phyloP scores from a whole-genome alignment of 2,113 vertebrate genomes.

The Ceratotherium simum region DNA sequence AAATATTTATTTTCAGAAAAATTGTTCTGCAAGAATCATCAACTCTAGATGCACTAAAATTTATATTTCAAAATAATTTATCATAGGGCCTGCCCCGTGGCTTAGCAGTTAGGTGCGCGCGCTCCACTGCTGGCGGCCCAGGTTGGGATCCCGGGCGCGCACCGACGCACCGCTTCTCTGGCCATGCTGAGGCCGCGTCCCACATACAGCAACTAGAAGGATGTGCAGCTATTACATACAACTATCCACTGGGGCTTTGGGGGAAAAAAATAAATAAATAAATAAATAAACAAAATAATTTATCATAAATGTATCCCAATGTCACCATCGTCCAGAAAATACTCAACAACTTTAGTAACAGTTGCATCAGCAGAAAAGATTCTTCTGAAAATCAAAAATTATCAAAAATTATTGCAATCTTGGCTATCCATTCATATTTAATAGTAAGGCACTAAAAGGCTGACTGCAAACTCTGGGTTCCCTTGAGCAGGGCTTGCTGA shows the following conservation, averaged over 20 bases:
- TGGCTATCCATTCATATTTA: background rate
- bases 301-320: background rate
- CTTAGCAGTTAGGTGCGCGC: too few species aligned
- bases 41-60: background rate
- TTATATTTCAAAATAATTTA: constrained; percentile 4
- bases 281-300: constrained; percentile 11
- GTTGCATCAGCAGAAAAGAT: background rate
- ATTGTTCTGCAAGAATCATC: background rate
- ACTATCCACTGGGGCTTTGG: too few species aligned
- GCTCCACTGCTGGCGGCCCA: too few species aligned
- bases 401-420: background rate
- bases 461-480: background rate
- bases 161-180: too few species aligned
- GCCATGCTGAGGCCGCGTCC: too few species aligned
- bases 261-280: too few species aligned
- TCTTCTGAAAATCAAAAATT: background rate
- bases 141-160: too few species aligned
- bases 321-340: background rate
- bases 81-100: too few species aligned
- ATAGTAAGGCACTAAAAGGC: background rate
- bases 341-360: background rate
- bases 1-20: constrained; percentile 5
- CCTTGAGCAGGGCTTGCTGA: too few species aligned
- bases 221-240: too few species aligned
- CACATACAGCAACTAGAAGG: too few species aligned